Conservation (phyloP, 2,797 vertebrate genomes). For the Fistularia tabacaria region DNA sequence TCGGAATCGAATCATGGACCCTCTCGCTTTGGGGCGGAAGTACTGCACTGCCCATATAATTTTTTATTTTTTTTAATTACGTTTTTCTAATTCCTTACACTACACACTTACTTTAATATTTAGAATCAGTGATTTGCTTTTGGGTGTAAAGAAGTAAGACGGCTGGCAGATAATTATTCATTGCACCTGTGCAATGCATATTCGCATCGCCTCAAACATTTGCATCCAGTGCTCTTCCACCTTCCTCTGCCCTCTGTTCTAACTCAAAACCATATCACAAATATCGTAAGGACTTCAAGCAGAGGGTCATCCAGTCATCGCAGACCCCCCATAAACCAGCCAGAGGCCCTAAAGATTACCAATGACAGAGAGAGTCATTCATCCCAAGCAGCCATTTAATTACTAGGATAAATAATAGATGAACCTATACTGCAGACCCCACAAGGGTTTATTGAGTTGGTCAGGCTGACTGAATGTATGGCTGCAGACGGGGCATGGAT, state of each 20-base stretch:
- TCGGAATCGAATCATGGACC: no score
- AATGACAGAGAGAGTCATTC: conserved; percentile 46
- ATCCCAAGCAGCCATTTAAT: conserved; percentile 63
- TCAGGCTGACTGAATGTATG: conserved; percentile 26
- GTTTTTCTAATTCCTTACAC: no score
- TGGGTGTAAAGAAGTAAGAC: no score
- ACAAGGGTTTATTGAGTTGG: conserved; percentile 38
- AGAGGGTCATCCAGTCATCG: conserved; percentile 19
- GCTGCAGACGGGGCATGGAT: conserved; percentile 15
- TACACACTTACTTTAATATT: no score
- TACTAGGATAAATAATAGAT: conserved; percentile 63
- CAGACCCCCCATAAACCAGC: conserved; percentile 39
- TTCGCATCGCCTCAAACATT: no score
- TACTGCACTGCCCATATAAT: no score
- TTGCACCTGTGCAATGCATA: no score
- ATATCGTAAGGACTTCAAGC: conserved; percentile 9
- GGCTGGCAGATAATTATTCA: no score
- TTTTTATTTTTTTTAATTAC: no score
- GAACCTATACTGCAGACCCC: conserved; percentile 33
- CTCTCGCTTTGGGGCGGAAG: no score
- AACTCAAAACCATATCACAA: conserved; percentile 16
- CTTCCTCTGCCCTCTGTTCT: neutral
- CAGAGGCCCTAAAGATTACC: conserved; percentile 39
- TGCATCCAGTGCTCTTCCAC: no score
- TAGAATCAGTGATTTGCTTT: no score